Evolutionary conservation across 2,113 vertebrate genomes (phyloP).

Genomic region (Stegostoma tigrinum): DNA sequence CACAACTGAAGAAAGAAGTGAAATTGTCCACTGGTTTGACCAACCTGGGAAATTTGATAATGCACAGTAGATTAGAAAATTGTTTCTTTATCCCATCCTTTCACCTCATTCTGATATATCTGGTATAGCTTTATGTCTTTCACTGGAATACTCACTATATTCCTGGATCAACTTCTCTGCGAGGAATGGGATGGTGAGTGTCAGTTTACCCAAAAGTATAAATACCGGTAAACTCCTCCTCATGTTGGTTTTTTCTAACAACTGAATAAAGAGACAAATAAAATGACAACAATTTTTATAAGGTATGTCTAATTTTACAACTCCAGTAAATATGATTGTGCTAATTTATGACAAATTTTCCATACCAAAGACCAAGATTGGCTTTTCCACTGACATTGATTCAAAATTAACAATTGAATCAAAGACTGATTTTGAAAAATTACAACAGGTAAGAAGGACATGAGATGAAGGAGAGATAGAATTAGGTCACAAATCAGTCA

Average conservation of each 20-base stretch:
- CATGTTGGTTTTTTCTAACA: conserved; percentile 52
- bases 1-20: not conserved
- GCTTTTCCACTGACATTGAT: not conserved
- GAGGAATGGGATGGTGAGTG: conserved; percentile 66
- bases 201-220: conserved; percentile 74
- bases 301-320: not conserved
- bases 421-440: too few relatives aligned
- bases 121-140: not conserved
- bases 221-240: conserved; percentile 62
- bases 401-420: too few relatives aligned
- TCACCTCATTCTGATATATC: not conserved
- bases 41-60: not conserved
- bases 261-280: conserved; percentile 43
- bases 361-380: not conserved
- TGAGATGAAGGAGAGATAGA: too few relatives aligned
- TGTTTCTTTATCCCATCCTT: not conserved
- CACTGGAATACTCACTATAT: conserved; percentile 65
- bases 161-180: conserved; percentile 61
- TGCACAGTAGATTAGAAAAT: not conserved
- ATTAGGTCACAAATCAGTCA: too few relatives aligned
- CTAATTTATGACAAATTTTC: not conserved
- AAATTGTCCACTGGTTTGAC: not conserved
- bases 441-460: too few relatives aligned
- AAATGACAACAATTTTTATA: not conserved
- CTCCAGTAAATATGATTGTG: not conserved